Evolutionary conservation across 2,888 invertebrate genomes (phyloP), one percentile per base, ranked within the genome.

Genomic region (Sceliomorpha sp.): DNA sequence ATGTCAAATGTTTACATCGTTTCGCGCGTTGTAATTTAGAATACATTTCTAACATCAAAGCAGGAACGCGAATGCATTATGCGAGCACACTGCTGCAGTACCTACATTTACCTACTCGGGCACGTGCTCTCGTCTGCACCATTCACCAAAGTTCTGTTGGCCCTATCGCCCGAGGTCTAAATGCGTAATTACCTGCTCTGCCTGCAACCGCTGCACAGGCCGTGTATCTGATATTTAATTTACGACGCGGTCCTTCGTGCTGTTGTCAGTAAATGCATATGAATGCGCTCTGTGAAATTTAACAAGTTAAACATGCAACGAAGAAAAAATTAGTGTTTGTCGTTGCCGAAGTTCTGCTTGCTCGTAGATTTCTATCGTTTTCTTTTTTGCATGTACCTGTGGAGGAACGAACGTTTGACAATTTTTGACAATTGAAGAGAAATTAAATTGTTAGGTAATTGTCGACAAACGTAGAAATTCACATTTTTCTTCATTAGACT

Each of bases 141-240:
- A 53, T 45, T 34, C 34, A 31, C 45, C 20, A 36, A 47, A 53
- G 47, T 62, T 62, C 45, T 39, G 62, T 53, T 40, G 40, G 62
- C 53, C 53, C 48, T 42, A 55, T 63, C 47, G 53, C 63, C 47
- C 12, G 20, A 27, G 55, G 55, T 63, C 47, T 55, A 55, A 63
- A 55, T 63, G 53, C 40, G 53, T 55, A 63, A 63, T 63, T 55
- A 55, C 63, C 44, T 64, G 44, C 48, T 56, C 50, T 42, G 50
- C 47, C 47, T 55, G 42, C 56, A 55, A 45, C 34, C 47, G 27
- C 29, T 20, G 24, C 53, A 26, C 12, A 53, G 20, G 13, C 34
- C 47, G 47, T 55, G 32, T 55, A 27, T 53, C 45, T 44, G 50
- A 50, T 58, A 64, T 64, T 64, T 50, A 58, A 56, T 64, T 64